Evolutionary conservation across 1,140 invertebrate genomes (phyloP).

Genomic region (Drosophila bocqueti): DNA sequence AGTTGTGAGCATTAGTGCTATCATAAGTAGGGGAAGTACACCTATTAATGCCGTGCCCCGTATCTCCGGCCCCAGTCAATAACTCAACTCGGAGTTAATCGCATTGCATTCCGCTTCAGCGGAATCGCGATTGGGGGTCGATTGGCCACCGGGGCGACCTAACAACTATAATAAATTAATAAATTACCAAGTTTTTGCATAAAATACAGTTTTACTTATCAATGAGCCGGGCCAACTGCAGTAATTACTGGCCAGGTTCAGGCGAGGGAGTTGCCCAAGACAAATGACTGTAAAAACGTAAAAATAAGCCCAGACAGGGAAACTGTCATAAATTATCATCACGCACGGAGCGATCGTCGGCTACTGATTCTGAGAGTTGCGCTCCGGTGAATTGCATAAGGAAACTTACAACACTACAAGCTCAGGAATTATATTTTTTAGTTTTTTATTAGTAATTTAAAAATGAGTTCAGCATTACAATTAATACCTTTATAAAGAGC

Average conservation of each 20-base stretch:
- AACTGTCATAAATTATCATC: constrained; percentile 73
- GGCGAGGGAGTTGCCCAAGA: constrained; percentile 48
- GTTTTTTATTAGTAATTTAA: not conserved
- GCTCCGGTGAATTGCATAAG: constrained; percentile 38
- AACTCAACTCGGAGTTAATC: constrained; percentile 59
- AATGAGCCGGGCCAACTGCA: constrained; percentile 60
- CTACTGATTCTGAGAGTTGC: constrained; percentile 31
- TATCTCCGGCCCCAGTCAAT: constrained; percentile 33
- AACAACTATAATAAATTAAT: constrained; percentile 79
- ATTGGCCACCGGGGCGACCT: constrained; percentile 24
- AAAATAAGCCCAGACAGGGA: constrained; percentile 22
- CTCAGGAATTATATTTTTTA: not conserved
- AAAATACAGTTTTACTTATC: constrained; percentile 73
- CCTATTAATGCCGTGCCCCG: constrained; percentile 56
- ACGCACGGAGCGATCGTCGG: constrained; percentile 25
- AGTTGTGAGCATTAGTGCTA: constrained; percentile 66
- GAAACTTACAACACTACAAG: not conserved
- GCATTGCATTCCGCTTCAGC: constrained; percentile 70
- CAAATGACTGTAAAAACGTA: constrained; percentile 64
- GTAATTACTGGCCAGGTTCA: constrained; percentile 55
- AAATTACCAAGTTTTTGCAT: constrained; percentile 78
- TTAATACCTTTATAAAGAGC: not conserved
- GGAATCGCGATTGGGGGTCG: constrained; percentile 16
- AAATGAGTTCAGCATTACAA: not conserved
- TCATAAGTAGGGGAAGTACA: constrained; percentile 57